Conservation (phyloP, 2,888 invertebrate genomes). For the Linnaemya tessellans region DNA sequence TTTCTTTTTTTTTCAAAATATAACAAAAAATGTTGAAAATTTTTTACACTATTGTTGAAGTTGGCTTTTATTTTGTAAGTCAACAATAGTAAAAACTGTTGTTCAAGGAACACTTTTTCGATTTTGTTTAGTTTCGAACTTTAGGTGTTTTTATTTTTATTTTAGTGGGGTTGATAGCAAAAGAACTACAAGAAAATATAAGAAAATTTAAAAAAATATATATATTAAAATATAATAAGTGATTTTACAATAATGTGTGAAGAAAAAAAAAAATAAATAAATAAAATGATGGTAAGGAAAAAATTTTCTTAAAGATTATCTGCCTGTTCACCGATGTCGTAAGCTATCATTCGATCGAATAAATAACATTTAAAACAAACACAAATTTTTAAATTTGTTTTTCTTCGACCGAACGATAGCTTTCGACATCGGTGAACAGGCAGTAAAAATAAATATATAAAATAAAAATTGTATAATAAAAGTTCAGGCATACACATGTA, state of each 20-base stretch:
- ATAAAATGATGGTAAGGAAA: not conserved
- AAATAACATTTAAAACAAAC: no score
- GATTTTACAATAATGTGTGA: not conserved
- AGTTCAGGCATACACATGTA: not conserved
- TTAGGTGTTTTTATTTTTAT: not conserved
- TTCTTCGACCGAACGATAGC: no score
- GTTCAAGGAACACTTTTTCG: constrained; percentile 9
- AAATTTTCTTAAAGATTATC: not conserved
- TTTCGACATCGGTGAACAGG: no score
- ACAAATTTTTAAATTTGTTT: no score
- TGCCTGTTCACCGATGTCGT: no score
- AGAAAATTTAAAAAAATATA: constrained; percentile 25
- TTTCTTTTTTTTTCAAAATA: not conserved
- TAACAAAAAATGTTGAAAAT: constrained; percentile 25
- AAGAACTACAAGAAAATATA: constrained; percentile 48
- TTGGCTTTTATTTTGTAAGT: constrained; percentile 12
- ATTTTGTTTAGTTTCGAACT: not conserved
- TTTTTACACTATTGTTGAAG: constrained; percentile 6
- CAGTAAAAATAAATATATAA: no score
- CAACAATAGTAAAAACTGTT: constrained; percentile 40
- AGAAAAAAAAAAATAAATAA: not conserved
- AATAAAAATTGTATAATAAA: not conserved
- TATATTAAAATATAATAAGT: constrained; percentile 2
- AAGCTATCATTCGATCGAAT: no score
- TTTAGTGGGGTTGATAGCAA: constrained; percentile 31